Evolutionary conservation across 2,797 vertebrate genomes (phyloP).

Genomic region (Crax fasciolata): DNA sequence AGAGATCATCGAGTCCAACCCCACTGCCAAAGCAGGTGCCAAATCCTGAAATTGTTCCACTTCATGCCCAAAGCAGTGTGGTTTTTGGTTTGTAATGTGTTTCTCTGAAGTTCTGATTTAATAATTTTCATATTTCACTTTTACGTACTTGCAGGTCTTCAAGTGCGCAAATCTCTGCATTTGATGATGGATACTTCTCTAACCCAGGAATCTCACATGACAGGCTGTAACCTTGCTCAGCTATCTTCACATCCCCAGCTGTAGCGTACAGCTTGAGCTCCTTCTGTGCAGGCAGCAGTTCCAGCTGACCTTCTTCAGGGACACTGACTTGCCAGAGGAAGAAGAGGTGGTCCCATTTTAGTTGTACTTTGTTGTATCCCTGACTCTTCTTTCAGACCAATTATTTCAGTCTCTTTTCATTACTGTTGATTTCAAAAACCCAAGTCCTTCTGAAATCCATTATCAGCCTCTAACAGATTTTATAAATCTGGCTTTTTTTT

Average conservation of each 20-base stretch:
- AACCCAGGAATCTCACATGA: not conserved
- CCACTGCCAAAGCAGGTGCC: no score
- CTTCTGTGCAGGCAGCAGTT: not conserved
- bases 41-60: not conserved
- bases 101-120: not conserved
- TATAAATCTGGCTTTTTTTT: accelerated
- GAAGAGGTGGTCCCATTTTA: not conserved
- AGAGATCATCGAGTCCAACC: no score
- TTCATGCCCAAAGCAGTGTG: not conserved
- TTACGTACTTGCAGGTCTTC: not conserved
- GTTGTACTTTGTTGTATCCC: not conserved
- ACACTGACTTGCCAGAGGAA: not conserved
- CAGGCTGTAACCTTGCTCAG: not conserved
- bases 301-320: not conserved
- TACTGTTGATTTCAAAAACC: not conserved
- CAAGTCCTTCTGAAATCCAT: not conserved
- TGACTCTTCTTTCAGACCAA: not conserved
- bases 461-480: not conserved
- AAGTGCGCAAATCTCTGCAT: not conserved
- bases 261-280: not conserved
- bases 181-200: not conserved
- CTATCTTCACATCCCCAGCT: not conserved
- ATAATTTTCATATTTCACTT: not conserved
- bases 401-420: not conserved
- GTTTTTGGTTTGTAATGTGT: not conserved